Conservation (phyloP, 1,140 invertebrate species). For the Drosophila navojoa region DNA sequence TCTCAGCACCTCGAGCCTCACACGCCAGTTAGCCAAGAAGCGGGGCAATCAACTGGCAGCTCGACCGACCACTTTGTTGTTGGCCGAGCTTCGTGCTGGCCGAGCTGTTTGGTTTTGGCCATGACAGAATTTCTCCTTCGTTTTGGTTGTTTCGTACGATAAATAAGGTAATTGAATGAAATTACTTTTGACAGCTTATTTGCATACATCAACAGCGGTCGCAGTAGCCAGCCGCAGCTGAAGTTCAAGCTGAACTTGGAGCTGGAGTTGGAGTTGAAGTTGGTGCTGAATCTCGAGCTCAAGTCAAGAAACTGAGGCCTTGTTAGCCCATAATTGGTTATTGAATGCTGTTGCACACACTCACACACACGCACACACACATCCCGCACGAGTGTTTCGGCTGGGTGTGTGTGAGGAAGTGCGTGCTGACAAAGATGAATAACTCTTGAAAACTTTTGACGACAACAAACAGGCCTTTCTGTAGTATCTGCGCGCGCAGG, state of each 20-base stretch:
- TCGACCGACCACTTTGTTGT: slow-evolving; percentile 40
- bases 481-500: slow-evolving; percentile 15
- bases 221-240: slow-evolving; percentile 40
- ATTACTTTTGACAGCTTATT: slow-evolving; percentile 83
- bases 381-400: slow-evolving; percentile 18
- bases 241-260: slow-evolving; percentile 23
- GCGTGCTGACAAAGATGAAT: slow-evolving; percentile 71
- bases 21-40: slow-evolving; percentile 40
- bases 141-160: slow-evolving; percentile 57
- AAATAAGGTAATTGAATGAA: slow-evolving; percentile 83
- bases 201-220: slow-evolving; percentile 76
- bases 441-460: slow-evolving; percentile 41
- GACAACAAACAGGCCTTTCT: slow-evolving; percentile 32
- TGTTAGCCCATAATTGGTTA: slow-evolving; percentile 81
- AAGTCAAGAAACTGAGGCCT: slow-evolving; percentile 47
- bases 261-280: slow-evolving; percentile 3
- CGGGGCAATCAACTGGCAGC: slow-evolving; percentile 40
- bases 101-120: slow-evolving; percentile 40
- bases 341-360: slow-evolving; percentile 50
- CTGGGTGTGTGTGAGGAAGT: slow-evolving; percentile 66
- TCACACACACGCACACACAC: slow-evolving; percentile 1
- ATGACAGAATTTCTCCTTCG: slow-evolving; percentile 54
- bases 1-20: slow-evolving; percentile 29
- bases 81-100: slow-evolving; percentile 20
- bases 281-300: slow-evolving; percentile 1